Evolutionary conservation across 2,797 vertebrate species (phyloP), one percentile per base, ranked within the genome.

Genomic region (Spondyliosoma cantharus): DNA sequence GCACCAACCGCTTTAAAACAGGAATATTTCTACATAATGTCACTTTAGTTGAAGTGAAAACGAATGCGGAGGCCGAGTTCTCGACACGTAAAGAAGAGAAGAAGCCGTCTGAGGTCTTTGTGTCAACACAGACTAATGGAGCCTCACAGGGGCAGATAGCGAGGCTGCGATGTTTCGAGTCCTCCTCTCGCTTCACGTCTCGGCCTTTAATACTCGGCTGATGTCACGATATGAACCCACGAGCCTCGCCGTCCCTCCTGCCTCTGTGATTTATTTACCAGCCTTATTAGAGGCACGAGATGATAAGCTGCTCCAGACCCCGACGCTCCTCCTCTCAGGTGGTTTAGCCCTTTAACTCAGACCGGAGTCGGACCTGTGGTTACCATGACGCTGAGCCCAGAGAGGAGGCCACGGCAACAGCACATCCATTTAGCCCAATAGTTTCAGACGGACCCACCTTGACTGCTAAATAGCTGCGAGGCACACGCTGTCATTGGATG

Each of bases 311-410:
- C 76, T 69, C 12, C 71, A 50, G 25, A 70, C 32, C 49, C 32
- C 0, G 64, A 13, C 71, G 66, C 66, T 71, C 37, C 1, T 19
- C 57, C 73, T 82, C 80, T 74, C 75, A 60, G 82, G 79, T 74
- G 79, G 53, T 60, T 7, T 19, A 6, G 17, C 2, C 42, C 70
- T 68, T 65, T 9, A 29, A 50, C 64, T 74, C 76, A 25, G 32
- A 25, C 56, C 27, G 7, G 71, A 71, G 45, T 70, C 78, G 53
- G 83, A 70, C 63, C 88, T 82, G 76, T 56, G n/a, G 87, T 92
- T 92, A 60, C 88, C 91, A 92, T 90, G 89, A 73, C 87, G 57
- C 75, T 73, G 82, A 83, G 73, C 60, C 62, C 13, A 14, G 56
- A 87, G 76, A 45, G 22, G 75, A 84, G 63, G 57, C 50, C 75